Conservation (phyloP, 2,888 invertebrate genomes). For the Tanypteryx hageni region DNA sequence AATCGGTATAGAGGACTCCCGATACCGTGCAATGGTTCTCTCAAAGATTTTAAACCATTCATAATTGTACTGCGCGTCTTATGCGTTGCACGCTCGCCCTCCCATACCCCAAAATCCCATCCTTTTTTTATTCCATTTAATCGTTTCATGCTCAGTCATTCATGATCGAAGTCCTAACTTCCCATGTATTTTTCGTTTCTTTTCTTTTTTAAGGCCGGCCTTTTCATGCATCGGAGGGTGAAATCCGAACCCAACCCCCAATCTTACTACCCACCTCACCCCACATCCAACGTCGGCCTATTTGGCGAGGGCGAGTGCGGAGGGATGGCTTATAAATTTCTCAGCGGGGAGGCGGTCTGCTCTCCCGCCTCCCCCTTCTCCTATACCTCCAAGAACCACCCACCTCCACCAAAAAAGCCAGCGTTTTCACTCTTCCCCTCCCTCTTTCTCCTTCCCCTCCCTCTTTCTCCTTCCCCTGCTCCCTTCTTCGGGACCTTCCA, state of each 20-base stretch:
- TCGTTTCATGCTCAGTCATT: conserved; percentile 32
- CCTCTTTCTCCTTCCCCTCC: background rate
- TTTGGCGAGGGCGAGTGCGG: conserved; percentile 38
- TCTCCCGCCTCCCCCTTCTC: too few species aligned
- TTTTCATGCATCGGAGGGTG: conserved; percentile 13
- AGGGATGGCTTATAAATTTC: conserved; percentile 61
- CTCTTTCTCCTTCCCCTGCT: too few species aligned
- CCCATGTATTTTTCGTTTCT: background rate
- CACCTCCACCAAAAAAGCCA: conserved; percentile 20
- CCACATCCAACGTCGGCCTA: conserved; percentile 15
- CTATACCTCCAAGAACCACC: background rate
- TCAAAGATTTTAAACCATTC: too few species aligned
- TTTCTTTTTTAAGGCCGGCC: background rate
- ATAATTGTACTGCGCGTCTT: too few species aligned
- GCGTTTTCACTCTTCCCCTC: background rate
- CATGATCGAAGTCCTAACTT: background rate
- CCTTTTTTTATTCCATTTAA: too few species aligned
- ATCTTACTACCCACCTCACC: background rate
- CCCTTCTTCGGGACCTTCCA: background rate
- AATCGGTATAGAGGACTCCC: too few species aligned
- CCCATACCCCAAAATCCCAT: too few species aligned
- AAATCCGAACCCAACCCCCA: background rate
- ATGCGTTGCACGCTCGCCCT: too few species aligned
- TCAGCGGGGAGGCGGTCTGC: conserved; percentile 28
- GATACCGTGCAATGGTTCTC: too few species aligned